A percentile compares a stretch with the other conserved stretches of the same genome.
phyloP scores from a whole-genome alignment of 2,113 vertebrate genomes.

The Platichthys stellatus region DNA sequence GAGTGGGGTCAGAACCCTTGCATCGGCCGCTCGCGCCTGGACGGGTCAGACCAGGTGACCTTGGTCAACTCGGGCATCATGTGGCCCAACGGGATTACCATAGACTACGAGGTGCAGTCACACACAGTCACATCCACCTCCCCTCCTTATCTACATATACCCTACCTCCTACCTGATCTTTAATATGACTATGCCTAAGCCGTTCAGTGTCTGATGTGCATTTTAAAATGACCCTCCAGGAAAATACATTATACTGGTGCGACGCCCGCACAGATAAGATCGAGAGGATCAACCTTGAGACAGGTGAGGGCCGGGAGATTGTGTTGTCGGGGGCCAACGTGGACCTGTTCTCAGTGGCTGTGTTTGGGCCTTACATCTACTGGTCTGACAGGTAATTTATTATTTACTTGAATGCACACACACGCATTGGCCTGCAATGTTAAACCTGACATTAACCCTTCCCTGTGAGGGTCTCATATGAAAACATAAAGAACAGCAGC shows the following conservation, averaged over 20 bases:
- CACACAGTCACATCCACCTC: constrained; percentile 7
- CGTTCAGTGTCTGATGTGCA: constrained; percentile 68
- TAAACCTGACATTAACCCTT: constrained; percentile 83
- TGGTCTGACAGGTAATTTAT: constrained; percentile 99
- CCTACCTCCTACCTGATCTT: constrained; percentile 59
- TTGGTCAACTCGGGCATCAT: constrained; percentile 91
- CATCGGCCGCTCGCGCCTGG: constrained; percentile 92
- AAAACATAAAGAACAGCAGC: constrained; percentile 60
- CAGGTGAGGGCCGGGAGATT: constrained; percentile 93
- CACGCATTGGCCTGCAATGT: constrained; percentile 75
- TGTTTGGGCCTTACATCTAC: constrained; percentile 99
- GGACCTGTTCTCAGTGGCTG: constrained; percentile 97
- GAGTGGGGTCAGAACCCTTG: constrained; percentile 97
- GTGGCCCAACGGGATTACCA: constrained; percentile 98
- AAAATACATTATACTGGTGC: constrained; percentile 99
- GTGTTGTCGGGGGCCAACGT: constrained; percentile 96
- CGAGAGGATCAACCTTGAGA: constrained; percentile 99
- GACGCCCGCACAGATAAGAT: constrained; percentile 99
- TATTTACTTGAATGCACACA: constrained; percentile 87
- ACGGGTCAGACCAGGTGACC: constrained; percentile 93
- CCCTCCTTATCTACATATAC: not conserved
- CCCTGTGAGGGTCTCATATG: constrained; percentile 72
- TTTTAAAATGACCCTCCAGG: constrained; percentile 90
- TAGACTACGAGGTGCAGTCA: constrained; percentile 93
- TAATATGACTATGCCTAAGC: constrained; percentile 64